phyloP scores from a whole-genome alignment of 2,888 invertebrate genomes.

The Cosmia trapezina region DNA sequence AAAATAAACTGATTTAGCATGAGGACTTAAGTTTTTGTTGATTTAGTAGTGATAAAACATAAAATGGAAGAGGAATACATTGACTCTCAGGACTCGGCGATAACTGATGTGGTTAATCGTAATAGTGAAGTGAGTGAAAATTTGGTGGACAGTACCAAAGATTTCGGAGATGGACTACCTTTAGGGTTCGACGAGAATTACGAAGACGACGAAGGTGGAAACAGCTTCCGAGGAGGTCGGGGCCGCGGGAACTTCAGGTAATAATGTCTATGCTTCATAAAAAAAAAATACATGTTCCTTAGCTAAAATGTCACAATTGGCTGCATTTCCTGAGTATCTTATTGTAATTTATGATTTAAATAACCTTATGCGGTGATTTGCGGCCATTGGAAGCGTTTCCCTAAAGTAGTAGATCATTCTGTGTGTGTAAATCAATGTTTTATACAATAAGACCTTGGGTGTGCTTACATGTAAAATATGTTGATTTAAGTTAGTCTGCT shows the following conservation, averaged over 20 bases:
- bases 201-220: conserved; percentile 84
- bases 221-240: conserved; percentile 80
- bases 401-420: background rate
- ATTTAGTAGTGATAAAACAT: conserved; percentile 63
- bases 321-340: background rate
- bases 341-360: conserved; percentile 7
- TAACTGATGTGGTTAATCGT: conserved; percentile 72
- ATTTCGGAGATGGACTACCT: conserved; percentile 77
- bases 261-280: background rate
- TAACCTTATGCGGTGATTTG: background rate
- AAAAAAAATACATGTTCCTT: conserved; percentile 1
- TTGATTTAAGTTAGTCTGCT: conserved; percentile 19
- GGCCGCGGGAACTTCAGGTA: conserved; percentile 87
- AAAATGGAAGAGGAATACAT: conserved; percentile 87
- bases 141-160: conserved; percentile 78
- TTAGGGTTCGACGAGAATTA: conserved; percentile 80
- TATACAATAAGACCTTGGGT: conserved; percentile 12
- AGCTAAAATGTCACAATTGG: background rate
- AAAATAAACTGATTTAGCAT: conserved; percentile 74
- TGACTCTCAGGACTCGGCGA: conserved; percentile 80
- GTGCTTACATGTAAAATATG: background rate
- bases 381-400: conserved; percentile 2
- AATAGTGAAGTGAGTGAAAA: conserved; percentile 69
- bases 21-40: conserved; percentile 78
- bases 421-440: background rate